These are phyloP conservation scores for Acrocephalus kingi DNA, from an alignment of 2,113 vertebrate species.

Conservation along the genomic window DNA sequence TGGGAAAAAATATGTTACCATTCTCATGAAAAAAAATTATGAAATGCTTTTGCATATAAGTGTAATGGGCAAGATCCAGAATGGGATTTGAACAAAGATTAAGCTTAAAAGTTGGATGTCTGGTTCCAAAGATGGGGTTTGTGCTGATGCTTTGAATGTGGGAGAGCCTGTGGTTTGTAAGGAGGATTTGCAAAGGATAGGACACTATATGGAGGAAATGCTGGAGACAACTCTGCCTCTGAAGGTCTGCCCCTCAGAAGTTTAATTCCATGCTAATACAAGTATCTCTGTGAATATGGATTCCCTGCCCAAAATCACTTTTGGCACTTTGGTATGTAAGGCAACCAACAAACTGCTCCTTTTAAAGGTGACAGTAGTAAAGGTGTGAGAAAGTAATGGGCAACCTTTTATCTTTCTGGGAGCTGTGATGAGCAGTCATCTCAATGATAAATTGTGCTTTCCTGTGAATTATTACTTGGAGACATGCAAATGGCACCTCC, in stretches of 20 bases:
- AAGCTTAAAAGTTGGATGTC: background rate
- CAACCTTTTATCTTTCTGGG: background rate
- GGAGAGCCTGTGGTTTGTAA: background rate
- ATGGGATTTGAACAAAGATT: background rate
- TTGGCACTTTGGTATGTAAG: background rate
- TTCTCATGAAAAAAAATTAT: background rate
- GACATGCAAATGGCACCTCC: background rate
- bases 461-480: background rate
- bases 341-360: background rate
- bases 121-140: background rate
- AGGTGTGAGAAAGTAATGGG: background rate
- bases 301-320: background rate
- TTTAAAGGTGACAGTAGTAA: background rate
- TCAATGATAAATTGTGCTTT: background rate
- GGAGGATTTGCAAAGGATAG: background rate
- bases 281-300: background rate
- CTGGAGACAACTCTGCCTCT: background rate
- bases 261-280: background rate
- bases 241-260: background rate
- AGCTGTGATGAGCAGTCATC: background rate
- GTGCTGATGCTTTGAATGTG: background rate
- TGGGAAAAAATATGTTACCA: fast-evolving
- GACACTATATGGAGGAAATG: background rate
- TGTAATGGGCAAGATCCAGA: background rate
- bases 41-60: background rate